These are phyloP conservation scores for Pimephales promelas DNA, from an alignment of 2,113 vertebrate species.

Conservation along the genomic window DNA sequence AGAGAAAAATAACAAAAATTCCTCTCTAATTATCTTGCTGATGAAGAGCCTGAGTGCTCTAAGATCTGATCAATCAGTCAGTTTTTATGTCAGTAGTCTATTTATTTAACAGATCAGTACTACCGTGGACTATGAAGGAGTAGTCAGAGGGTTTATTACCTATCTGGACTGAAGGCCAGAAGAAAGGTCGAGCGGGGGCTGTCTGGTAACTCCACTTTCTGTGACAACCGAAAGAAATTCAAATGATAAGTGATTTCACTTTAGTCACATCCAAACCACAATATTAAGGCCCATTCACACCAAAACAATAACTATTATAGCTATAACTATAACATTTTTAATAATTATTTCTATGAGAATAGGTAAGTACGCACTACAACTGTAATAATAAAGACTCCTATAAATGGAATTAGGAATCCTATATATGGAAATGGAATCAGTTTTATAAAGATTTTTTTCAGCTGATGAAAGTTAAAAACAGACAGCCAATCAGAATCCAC, in stretches of 20 bases:
- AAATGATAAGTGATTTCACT: background rate
- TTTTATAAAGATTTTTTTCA: background rate
- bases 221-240: constrained; percentile 61
- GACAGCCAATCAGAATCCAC: background rate
- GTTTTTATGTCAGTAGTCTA: background rate
- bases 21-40: background rate
- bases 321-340: background rate
- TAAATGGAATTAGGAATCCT: background rate
- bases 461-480: background rate
- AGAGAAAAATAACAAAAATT: background rate
- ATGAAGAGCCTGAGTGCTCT: background rate
- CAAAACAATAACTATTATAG: background rate
- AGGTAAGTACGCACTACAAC: background rate
- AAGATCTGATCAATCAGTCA: background rate
- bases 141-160: constrained; percentile 72
- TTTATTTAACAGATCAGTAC: background rate
- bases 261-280: background rate
- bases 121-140: background rate
- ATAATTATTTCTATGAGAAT: background rate
- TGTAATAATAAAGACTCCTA: background rate
- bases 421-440: background rate
- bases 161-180: constrained; percentile 97
- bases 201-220: constrained; percentile 98
- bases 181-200: constrained; percentile 97
- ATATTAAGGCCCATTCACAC: background rate